Conservation (phyloP, 2,888 invertebrate species). For the Hydrotaea diabolus region DNA sequence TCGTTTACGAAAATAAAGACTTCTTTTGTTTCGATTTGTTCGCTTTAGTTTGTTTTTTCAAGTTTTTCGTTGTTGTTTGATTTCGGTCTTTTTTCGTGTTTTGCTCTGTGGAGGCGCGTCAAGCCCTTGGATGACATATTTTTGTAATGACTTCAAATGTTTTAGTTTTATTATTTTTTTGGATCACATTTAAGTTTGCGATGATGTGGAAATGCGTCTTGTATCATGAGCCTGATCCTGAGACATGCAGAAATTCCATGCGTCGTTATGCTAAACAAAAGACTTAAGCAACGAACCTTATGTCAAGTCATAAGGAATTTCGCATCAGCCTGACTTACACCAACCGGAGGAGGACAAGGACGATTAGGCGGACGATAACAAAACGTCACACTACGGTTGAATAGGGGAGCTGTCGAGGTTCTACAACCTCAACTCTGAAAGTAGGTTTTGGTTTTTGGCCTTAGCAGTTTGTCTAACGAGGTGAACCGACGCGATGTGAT, state of each 20-base stretch:
- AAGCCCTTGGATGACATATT: constrained; percentile 69
- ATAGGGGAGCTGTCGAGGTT: too few species aligned
- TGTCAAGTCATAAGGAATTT: neutral
- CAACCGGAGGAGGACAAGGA: too few species aligned
- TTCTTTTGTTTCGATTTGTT: constrained; percentile 12
- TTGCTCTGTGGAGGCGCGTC: constrained; percentile 61
- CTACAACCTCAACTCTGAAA: too few species aligned
- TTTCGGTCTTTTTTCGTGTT: neutral
- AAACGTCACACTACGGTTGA: too few species aligned
- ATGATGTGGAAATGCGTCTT: too few species aligned
- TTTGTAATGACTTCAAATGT: constrained; percentile 63
- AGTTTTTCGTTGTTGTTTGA: constrained; percentile 3
- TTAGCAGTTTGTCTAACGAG: too few species aligned
- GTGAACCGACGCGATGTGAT: too few species aligned
- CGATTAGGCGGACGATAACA: too few species aligned
- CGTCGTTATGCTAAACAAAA: constrained; percentile 1
- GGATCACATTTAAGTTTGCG: neutral
- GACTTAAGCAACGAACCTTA: constrained; percentile 43
- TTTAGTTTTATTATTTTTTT: constrained; percentile 15
- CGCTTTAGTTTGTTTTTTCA: constrained; percentile 28
- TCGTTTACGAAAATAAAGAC: constrained; percentile 32
- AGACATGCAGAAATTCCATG: neutral
- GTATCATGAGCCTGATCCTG: neutral
- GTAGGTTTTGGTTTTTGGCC: too few species aligned
- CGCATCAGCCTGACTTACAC: too few species aligned